These are phyloP conservation scores for Cryptoleucopteryx plumbea DNA, from an alignment of 2,113 vertebrate genomes.

Conservation along the genomic window DNA sequence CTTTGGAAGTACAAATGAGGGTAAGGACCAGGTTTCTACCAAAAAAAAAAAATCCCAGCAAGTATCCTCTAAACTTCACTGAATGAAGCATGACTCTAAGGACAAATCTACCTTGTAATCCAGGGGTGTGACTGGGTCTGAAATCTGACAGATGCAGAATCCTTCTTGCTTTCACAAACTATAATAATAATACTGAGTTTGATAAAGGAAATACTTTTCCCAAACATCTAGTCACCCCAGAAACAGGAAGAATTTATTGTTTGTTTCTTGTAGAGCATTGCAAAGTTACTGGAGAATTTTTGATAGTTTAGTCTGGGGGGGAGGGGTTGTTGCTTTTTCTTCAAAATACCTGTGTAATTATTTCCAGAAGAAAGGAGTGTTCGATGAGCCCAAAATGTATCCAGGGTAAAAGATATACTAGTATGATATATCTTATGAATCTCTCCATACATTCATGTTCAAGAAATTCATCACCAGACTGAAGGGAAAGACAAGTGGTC, in stretches of 20 bases:
- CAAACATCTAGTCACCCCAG: not conserved
- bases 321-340: not conserved
- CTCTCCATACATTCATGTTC: not conserved
- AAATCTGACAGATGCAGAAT: not conserved
- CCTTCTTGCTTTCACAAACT: not conserved
- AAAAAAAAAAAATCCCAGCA: not conserved
- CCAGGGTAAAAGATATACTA: not conserved
- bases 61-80: not conserved
- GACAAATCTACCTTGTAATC: not conserved
- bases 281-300: not conserved
- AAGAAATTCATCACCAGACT: not conserved
- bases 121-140: not conserved
- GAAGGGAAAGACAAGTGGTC: not conserved
- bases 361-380: not conserved
- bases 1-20: not conserved
- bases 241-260: not conserved
- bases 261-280: not conserved
- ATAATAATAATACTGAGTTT: not conserved
- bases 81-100: not conserved
- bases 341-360: not conserved
- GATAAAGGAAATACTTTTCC: not conserved
- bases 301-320: not conserved
- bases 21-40: not conserved
- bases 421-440: not conserved
- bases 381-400: not conserved